Conservation (phyloP, 1,140 invertebrate species). For the Steinernema feltiae region DNA sequence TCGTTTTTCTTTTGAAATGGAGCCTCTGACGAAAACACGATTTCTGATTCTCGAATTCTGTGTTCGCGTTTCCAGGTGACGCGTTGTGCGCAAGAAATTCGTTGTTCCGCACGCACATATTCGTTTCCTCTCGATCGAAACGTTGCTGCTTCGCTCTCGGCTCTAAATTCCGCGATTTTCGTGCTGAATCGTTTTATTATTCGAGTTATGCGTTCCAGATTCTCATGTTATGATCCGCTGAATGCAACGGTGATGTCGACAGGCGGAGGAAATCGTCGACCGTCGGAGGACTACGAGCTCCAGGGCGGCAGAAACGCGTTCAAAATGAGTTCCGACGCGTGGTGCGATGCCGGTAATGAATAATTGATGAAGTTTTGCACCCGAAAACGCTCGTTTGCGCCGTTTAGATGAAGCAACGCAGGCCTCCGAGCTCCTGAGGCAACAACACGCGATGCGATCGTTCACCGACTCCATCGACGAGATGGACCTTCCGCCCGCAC, state of each 20-base stretch:
- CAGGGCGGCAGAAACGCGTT: not conserved
- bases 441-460: constrained; percentile 50
- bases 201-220: not conserved
- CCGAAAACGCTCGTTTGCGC: not conserved
- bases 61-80: too few relatives aligned
- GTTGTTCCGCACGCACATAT: too few relatives aligned
- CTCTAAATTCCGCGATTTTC: not conserved
- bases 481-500: constrained; percentile 46
- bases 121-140: too few relatives aligned
- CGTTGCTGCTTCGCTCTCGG: too few relatives aligned
- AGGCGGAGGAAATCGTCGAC: constrained; percentile 10
- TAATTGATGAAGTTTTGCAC: not conserved
- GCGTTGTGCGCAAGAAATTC: too few relatives aligned
- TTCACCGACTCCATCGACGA: constrained; percentile 56
- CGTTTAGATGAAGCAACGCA: not conserved
- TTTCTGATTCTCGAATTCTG: too few relatives aligned
- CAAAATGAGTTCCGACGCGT: not conserved
- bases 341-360: not conserved
- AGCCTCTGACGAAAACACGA: too few relatives aligned
- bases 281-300: not conserved
- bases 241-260: too few relatives aligned
- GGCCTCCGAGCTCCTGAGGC: constrained; percentile 31
- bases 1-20: too few relatives aligned
- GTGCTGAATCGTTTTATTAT: not conserved
- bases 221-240: not conserved